Conservation (phyloP, 23 tunicate genomes). For the Styela clava region DNA sequence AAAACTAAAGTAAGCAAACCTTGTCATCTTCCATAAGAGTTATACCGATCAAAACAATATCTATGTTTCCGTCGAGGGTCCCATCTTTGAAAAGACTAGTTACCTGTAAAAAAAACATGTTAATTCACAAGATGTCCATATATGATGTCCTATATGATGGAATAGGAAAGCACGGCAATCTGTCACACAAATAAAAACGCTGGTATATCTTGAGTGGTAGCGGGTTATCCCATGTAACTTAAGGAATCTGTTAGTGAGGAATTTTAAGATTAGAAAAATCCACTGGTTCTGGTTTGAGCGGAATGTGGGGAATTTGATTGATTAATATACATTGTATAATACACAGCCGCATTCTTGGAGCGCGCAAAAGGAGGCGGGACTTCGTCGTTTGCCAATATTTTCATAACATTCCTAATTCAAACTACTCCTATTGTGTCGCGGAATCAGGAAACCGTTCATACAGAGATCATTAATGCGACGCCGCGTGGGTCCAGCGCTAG, state of each 20-base stretch:
- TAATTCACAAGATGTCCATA: background rate
- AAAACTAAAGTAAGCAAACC: slow-evolving; percentile 29
- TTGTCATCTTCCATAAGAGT: slow-evolving; percentile 74
- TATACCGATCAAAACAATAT: slow-evolving; percentile 59
- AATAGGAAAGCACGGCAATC: background rate
- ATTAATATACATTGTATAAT: slow-evolving; percentile 5
- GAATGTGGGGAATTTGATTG: slow-evolving; percentile 7
- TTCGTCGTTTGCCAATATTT: slow-evolving; percentile 2
- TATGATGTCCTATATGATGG: background rate
- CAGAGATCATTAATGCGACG: background rate
- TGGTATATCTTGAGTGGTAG: too few relatives aligned
- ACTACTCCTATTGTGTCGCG: slow-evolving; percentile 20
- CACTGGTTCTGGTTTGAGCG: background rate
- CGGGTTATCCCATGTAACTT: background rate
- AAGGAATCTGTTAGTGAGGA: slow-evolving; percentile 8
- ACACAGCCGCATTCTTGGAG: slow-evolving; percentile 15
- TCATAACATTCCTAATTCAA: slow-evolving; percentile 1
- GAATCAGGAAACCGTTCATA: slow-evolving; percentile 23
- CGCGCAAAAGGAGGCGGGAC: slow-evolving; percentile 11
- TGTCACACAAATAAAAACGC: too few relatives aligned
- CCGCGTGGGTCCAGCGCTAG: background rate
- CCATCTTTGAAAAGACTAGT: slow-evolving; percentile 76
- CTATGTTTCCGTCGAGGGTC: slow-evolving; percentile 65
- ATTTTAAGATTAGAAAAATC: background rate
- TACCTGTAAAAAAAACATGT: slow-evolving; percentile 65